These are phyloP conservation scores for Ooceraea biroi DNA, from an alignment of 1,140 invertebrate species.

Conservation along the genomic window DNA sequence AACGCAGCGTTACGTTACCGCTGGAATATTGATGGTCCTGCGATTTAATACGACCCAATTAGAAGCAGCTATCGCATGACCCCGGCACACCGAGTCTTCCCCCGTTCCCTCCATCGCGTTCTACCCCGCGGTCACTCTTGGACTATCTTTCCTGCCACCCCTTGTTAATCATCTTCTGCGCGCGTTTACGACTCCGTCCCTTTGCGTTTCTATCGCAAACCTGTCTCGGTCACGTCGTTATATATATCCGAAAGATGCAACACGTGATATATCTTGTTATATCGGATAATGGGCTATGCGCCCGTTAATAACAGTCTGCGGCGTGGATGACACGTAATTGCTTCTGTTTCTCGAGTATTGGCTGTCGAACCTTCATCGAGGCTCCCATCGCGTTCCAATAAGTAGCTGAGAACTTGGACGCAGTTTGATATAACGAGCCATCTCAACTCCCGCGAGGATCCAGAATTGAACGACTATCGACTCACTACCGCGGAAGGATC, in stretches of 20 bases:
- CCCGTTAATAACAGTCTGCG: constrained; percentile 55
- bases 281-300: constrained; percentile 38
- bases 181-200: not conserved
- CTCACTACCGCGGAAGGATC: constrained; percentile 38
- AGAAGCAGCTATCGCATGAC: constrained; percentile 61
- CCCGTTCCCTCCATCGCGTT: not conserved
- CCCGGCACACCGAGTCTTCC: not conserved
- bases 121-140: not conserved
- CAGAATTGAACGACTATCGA: constrained; percentile 64
- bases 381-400: constrained; percentile 53
- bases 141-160: not conserved
- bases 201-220: not conserved
- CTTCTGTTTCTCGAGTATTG: constrained; percentile 39
- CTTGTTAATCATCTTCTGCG: not conserved
- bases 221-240: not conserved
- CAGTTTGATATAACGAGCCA: constrained; percentile 74
- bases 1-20: constrained; percentile 57
- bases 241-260: constrained; percentile 36
- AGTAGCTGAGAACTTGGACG: constrained; percentile 73
- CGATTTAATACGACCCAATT: constrained; percentile 71
- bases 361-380: constrained; percentile 16
- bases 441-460: constrained; percentile 43
- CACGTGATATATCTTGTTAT: constrained; percentile 42
- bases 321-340: constrained; percentile 54
- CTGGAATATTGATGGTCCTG: constrained; percentile 64